Conservation (phyloP, 1,140 invertebrate species). For the Lanistes nyassanus region DNA sequence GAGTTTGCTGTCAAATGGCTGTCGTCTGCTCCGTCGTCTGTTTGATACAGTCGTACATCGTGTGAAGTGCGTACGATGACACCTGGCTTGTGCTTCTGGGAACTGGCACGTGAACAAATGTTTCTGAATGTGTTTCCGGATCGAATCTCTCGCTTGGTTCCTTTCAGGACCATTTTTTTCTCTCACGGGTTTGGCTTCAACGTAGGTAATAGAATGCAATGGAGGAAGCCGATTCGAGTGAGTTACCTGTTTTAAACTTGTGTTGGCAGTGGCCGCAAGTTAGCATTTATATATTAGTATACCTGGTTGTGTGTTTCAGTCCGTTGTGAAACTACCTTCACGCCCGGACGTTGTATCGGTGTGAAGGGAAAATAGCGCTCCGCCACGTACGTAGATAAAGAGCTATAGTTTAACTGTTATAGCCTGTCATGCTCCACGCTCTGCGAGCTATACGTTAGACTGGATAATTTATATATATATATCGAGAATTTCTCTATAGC, state of each 20-base stretch:
- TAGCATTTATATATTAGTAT: too few species aligned
- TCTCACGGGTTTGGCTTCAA: neutral
- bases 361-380: too few species aligned
- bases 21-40: conserved; percentile 13
- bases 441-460: too few species aligned
- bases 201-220: neutral
- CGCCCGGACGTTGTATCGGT: too few species aligned
- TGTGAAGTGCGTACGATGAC: conserved; percentile 5
- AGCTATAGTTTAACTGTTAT: too few species aligned
- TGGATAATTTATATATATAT: too few species aligned
- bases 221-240: neutral
- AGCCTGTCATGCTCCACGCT: too few species aligned
- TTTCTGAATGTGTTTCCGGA: conserved; percentile 34
- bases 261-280: neutral
- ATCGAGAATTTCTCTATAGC: too few species aligned
- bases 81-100: neutral
- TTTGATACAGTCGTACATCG: too few species aligned
- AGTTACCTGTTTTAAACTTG: neutral
- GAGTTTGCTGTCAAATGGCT: conserved; percentile 14
- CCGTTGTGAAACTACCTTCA: too few species aligned
- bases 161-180: conserved; percentile 32
- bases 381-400: too few species aligned
- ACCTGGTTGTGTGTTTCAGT: too few species aligned
- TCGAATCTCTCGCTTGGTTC: conserved; percentile 22
- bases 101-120: neutral